These are phyloP conservation scores for Oncopodura yosiiana DNA, from an alignment of 1,140 invertebrate species.

Conservation along the genomic window DNA sequence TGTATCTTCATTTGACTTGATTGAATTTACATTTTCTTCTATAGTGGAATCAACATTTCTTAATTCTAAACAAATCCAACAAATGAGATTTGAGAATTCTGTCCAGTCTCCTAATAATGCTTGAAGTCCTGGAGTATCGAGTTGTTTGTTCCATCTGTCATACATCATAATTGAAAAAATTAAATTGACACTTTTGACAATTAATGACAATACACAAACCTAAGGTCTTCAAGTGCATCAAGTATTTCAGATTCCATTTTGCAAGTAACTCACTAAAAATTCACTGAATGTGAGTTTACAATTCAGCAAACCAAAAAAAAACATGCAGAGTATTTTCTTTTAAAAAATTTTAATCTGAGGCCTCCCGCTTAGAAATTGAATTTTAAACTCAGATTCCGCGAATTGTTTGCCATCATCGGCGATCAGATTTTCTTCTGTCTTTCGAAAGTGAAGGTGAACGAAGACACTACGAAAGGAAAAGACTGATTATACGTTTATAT, in stretches of 20 bases:
- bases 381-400: no score
- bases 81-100: constrained; percentile 62
- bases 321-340: no score
- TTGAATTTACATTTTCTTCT: constrained; percentile 58
- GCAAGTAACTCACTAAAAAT: no score
- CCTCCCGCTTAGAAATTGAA: no score
- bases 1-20: constrained; percentile 56
- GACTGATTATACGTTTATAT: no score
- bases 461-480: no score
- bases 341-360: no score
- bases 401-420: no score
- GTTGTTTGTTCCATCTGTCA: neutral
- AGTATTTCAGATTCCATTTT: constrained; percentile 15
- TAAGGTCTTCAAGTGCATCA: constrained; percentile 9
- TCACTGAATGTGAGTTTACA: no score
- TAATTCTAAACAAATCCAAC: constrained; percentile 64
- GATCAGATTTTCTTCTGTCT: no score
- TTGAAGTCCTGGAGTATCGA: neutral
- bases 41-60: constrained; percentile 57
- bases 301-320: no score
- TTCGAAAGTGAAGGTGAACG: no score
- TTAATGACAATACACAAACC: constrained; percentile 1
- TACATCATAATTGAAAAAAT: neutral
- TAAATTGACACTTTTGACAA: neutral
- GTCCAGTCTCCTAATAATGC: neutral